A percentile compares a stretch with the other conserved stretches of the same genome.
Evolutionary conservation across 2,797 vertebrate species (phyloP).

Genomic region (Pantherophis alleghaniensis): DNA sequence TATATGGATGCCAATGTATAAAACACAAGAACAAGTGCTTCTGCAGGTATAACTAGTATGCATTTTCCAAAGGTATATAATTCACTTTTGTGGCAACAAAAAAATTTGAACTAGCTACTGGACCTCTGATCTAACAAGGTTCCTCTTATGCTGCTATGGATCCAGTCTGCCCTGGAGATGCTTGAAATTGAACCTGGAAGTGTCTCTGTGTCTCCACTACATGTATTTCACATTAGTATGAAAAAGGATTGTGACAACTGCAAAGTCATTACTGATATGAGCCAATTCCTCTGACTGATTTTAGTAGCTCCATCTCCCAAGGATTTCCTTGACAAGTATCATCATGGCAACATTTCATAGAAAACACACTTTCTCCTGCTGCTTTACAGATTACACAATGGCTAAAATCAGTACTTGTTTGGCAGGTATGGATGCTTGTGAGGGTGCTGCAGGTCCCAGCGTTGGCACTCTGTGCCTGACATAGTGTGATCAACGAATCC

Average conservation of each 20-base stretch:
- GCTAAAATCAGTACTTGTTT: slow-evolving; percentile 77
- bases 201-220: background rate
- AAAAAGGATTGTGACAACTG: background rate
- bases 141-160: background rate
- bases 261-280: background rate
- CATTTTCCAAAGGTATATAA: background rate
- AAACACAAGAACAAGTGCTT: background rate
- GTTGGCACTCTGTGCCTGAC: slow-evolving; percentile 87
- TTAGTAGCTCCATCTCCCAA: background rate
- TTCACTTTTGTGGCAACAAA: background rate
- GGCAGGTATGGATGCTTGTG: slow-evolving; percentile 92
- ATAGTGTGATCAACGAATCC: slow-evolving; percentile 87
- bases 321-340: background rate
- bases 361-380: background rate
- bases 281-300: background rate
- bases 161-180: background rate
- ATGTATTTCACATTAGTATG: background rate
- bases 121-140: background rate
- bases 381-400: background rate
- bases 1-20: background rate
- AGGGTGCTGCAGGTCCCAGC: slow-evolving; percentile 94
- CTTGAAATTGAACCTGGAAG: background rate
- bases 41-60: background rate
- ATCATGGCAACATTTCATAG: background rate
- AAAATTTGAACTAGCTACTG: background rate